Evolutionary conservation across 2,888 invertebrate genomes (phyloP), one percentile per base, ranked within the genome.

Genomic region (Mylabris sibirica): DNA sequence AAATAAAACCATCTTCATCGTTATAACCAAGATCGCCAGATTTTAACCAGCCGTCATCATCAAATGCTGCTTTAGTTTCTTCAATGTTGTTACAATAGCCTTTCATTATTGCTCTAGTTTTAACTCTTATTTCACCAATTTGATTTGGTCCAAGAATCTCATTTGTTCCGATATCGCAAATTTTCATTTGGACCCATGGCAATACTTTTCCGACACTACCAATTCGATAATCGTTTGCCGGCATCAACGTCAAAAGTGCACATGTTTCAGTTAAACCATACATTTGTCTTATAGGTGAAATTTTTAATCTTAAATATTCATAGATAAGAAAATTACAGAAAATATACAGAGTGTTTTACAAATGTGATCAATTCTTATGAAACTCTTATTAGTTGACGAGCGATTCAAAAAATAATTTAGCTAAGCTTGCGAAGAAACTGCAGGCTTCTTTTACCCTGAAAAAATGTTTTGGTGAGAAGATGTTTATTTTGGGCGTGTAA

Each of bases 1-100:
- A 95, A 84, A 94, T 93, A 82, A 87, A 91, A 0, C 91, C 91
- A 26, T 95, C 90, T 1, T 89, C 83, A 79, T 95, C 94, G 76
- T 90, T 93, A 82, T 93, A 94, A 1, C 93, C 96, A 74, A 96
- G 86, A 82, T 96, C 96, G 0, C 96, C 96, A 38, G 92, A 90
- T 75, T 91, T 89, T 17, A 93, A 82, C 89, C 90, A 96, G 0
- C 95, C 95, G 63, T 94, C 91, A 4, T 83, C 79, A 77, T 94
- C 93, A 17, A 95, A 86, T 0, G 87, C 87, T 3, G 87, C 86
- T 11, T 85, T 80, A 1, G 94, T 93, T 1, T 93, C 89, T 30
- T 87, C 84, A 12, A 79, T 76, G 81, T 94, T 90, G 6, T 91
- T 90, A 80, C 91, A 88, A 82, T 97, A 97, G 0, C 95, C 95